Evolutionary conservation across 2,113 vertebrate species (phyloP).

Genomic region (Oxygymnocypris stewartii): DNA sequence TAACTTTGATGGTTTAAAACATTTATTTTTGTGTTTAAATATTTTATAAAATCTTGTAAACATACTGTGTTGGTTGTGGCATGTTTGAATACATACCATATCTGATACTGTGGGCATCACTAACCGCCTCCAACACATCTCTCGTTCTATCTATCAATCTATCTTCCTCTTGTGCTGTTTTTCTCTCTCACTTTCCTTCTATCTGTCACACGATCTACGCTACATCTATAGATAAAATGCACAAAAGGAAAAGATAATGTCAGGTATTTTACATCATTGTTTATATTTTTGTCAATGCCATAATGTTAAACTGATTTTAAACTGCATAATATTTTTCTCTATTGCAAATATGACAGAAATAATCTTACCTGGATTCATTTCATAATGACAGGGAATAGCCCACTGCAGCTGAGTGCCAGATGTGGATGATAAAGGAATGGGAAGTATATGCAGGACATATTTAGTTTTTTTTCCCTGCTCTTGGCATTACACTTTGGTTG

Average conservation of each 20-base stretch:
- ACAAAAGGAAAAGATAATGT: neutral
- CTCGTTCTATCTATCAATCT: neutral
- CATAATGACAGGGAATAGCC: conserved; percentile 15
- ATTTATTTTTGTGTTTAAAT: neutral
- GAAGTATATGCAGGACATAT: too few relatives aligned
- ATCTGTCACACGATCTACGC: neutral
- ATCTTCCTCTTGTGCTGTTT: neutral
- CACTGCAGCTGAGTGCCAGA: conserved; percentile 50
- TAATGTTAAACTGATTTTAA: neutral
- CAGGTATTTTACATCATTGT: neutral
- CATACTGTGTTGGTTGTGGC: neutral
- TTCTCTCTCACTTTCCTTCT: neutral
- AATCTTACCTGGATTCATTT: conserved; percentile 6
- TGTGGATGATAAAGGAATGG: conserved; percentile 43
- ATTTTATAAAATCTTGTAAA: neutral
- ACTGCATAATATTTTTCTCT: conserved; percentile 2
- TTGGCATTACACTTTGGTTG: too few relatives aligned
- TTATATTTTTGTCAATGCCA: neutral
- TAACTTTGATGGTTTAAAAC: neutral
- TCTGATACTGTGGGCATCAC: neutral
- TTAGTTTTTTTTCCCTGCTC: too few relatives aligned
- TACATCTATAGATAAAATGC: neutral
- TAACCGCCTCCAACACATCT: neutral
- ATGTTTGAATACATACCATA: neutral
- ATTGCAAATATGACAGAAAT: neutral